phyloP scores from a whole-genome alignment of 2,888 invertebrate species.

The Meandrusa payeni region DNA sequence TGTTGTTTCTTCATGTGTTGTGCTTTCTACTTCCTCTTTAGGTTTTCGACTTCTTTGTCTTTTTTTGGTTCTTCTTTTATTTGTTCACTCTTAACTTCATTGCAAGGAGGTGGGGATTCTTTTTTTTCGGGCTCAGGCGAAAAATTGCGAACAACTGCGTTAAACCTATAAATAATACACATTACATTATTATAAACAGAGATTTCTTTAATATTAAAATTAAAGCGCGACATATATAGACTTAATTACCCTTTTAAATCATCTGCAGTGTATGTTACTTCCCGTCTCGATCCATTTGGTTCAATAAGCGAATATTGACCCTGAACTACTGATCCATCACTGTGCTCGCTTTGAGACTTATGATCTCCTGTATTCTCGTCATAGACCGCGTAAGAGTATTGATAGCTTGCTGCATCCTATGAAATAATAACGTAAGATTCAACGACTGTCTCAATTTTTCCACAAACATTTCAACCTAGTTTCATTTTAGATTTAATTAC shows the following conservation, averaged over 20 bases:
- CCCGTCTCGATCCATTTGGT: slow-evolving; percentile 75
- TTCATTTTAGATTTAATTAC: not conserved
- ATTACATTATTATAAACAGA: too few species aligned
- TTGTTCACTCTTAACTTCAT: slow-evolving; percentile 47
- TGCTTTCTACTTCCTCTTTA: slow-evolving; percentile 16
- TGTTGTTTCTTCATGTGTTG: slow-evolving; percentile 25
- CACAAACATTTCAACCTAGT: not conserved
- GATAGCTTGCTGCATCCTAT: slow-evolving; percentile 52
- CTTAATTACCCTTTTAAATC: slow-evolving; percentile 64
- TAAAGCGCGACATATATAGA: too few species aligned
- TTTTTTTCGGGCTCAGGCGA: slow-evolving; percentile 39
- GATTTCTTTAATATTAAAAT: too few species aligned
- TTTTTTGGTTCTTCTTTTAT: slow-evolving; percentile 35
- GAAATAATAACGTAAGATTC: slow-evolving; percentile 14
- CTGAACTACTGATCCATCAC: slow-evolving; percentile 75
- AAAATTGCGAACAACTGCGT: slow-evolving; percentile 63
- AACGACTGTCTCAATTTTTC: not conserved
- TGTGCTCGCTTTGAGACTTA: slow-evolving; percentile 73
- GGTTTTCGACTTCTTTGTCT: slow-evolving; percentile 24
- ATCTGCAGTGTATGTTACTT: slow-evolving; percentile 78
- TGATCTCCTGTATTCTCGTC: slow-evolving; percentile 79
- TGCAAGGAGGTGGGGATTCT: slow-evolving; percentile 37
- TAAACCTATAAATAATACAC: too few species aligned
- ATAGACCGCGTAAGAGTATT: slow-evolving; percentile 77
- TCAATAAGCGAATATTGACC: slow-evolving; percentile 77